Evolutionary conservation across 2,113 vertebrate genomes (phyloP), one percentile per base, ranked within the genome.

Genomic region (Peucedramus taeniatus): DNA sequence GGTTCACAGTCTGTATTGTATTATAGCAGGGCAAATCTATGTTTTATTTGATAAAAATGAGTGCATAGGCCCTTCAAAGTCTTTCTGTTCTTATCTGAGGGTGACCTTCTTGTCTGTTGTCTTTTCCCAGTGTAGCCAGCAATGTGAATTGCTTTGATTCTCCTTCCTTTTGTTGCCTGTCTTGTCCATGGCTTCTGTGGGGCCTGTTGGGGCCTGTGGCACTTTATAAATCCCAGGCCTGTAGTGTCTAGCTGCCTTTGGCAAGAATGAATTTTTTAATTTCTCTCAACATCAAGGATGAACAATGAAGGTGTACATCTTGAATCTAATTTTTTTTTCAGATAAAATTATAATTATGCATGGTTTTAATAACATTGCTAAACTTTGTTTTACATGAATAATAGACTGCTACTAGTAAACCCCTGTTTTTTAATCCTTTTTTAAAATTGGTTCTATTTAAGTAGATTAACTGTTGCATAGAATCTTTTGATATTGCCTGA

Each of bases 391-490:
- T 90, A 51, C 4, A 3, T 53, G 23, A 20, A 20, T 90, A 61
- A 30, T n/a, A 72, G 45, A 63, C 54, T 72, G 33, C 23, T 69
- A 15, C 30, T 57, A 60, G 15, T 45, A 49, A 88, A 77, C n/a
- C 4, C 14, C 5, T 35, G 5, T 0, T 0, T 22, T 89, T 89
- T 79, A 74, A 40, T 75, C 0, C 18, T 10, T 42, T 42, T 47
- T 47, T 70, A 28, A 2, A 14, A 51, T 63, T 87, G 17, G 6
- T 56, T 88, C 28, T 76, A 1, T 68, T 66, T 69, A 50, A 50
- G 16, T 68, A 44, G 30, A 5, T 56, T 70, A 77, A n/a, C 13
- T 70, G 35, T 76, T 61, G 14, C 31, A 6, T 59, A 26, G 31
- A 11, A 57, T 86, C 7, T 39, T 94, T 74, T 89, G 27, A 22